Evolutionary conservation across 2,888 invertebrate genomes (phyloP).

Genomic region (Belgica antarctica): DNA sequence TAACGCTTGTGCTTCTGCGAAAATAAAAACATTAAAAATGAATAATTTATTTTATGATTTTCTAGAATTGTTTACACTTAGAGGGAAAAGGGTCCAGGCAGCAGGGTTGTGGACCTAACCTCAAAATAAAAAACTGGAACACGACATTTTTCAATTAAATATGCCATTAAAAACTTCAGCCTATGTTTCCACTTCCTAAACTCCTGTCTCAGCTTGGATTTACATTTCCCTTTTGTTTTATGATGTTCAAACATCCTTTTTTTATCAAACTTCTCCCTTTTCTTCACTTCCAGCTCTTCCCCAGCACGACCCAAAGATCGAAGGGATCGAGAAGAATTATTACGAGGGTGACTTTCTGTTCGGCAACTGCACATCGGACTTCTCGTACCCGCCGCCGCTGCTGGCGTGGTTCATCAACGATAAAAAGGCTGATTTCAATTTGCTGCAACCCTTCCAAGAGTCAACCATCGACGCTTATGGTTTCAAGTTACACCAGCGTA

Average conservation of each 20-base stretch:
- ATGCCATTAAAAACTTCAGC: no score
- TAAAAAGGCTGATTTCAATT: conserved; percentile 46
- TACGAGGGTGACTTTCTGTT: conserved; percentile 37
- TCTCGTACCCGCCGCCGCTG: conserved; percentile 27
- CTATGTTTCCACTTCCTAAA: no score
- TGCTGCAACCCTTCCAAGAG: conserved; percentile 53
- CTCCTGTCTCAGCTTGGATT: no score
- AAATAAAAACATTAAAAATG: neutral
- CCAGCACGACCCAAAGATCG: conserved; percentile 34
- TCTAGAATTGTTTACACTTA: no score
- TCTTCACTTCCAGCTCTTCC: conserved; percentile 29
- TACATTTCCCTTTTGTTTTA: no score
- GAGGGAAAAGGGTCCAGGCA: no score
- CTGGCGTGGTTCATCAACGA: conserved; percentile 42
- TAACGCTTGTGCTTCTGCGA: neutral
- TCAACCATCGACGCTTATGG: conserved; percentile 53
- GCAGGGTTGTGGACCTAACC: no score
- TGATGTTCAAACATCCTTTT: no score
- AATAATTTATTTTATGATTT: neutral
- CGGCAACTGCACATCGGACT: conserved; percentile 42
- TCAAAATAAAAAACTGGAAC: no score
- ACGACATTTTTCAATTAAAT: no score
- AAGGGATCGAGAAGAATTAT: conserved; percentile 37
- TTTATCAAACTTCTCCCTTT: neutral
- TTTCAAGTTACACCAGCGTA: conserved; percentile 52